Evolutionary conservation across 2,113 vertebrate genomes (phyloP).

Genomic region (Acanthisitta chloris): DNA sequence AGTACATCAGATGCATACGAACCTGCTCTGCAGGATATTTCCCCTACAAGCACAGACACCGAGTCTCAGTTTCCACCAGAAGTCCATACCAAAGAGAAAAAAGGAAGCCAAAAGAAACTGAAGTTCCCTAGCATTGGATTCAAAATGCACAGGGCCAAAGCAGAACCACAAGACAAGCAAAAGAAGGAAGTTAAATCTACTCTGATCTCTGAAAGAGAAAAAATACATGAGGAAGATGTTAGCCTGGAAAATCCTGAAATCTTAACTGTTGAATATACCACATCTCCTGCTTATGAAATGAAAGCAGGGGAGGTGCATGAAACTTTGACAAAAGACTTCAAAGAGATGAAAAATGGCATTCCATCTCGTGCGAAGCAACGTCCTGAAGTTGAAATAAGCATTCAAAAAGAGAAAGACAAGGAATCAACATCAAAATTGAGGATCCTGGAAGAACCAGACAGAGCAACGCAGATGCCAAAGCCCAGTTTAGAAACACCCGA

Average conservation of each 20-base stretch:
- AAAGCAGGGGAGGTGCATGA: not conserved
- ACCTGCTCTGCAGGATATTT: conserved; percentile 18
- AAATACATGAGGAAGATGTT: not conserved
- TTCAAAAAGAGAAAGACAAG: conserved; percentile 40
- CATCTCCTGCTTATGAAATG: not conserved
- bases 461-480: not conserved
- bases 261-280: conserved; percentile 21
- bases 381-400: conserved; percentile 67
- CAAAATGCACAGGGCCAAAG: conserved; percentile 56
- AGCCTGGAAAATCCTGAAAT: not conserved
- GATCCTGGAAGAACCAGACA: not conserved
- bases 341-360: conserved; percentile 23
- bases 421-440: not conserved
- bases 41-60: conserved; percentile 68
- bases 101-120: conserved; percentile 38
- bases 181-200: conserved; percentile 42
- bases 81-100: not conserved
- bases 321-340: not conserved
- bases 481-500: not conserved
- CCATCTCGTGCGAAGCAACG: not conserved
- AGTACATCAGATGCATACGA: conserved; percentile 78
- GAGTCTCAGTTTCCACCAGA: conserved; percentile 59
- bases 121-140: conserved; percentile 67
- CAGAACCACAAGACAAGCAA: conserved; percentile 35
- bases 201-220: conserved; percentile 21